These are phyloP conservation scores for Speoplatyrhinus poulsoni DNA, from an alignment of 2,113 vertebrate species.

Conservation along the genomic window DNA sequence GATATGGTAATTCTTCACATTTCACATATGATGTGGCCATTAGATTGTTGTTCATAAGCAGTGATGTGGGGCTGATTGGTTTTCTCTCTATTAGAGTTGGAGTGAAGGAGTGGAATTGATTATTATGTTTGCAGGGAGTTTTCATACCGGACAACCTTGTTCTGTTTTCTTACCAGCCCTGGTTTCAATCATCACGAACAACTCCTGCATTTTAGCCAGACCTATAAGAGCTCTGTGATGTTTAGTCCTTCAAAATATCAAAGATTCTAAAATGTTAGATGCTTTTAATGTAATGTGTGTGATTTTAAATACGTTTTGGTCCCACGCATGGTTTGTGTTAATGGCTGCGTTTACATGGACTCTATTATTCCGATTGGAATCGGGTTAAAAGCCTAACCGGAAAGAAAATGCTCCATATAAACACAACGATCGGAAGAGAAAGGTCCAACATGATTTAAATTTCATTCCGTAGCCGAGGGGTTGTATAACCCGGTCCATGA, in stretches of 20 bases:
- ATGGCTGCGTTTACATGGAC: too few species aligned
- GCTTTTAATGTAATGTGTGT: neutral
- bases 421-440: too few species aligned
- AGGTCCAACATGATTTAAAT: too few species aligned
- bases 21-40: conserved; percentile 55
- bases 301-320: neutral
- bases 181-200: neutral
- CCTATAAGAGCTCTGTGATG: too few species aligned
- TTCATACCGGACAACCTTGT: conserved; percentile 40
- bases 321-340: too few species aligned
- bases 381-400: too few species aligned
- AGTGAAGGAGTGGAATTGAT: conserved; percentile 47
- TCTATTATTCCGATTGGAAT: too few species aligned
- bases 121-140: conserved; percentile 56
- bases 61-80: conserved; percentile 60
- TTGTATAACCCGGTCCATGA: too few species aligned
- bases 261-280: too few species aligned
- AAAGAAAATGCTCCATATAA: too few species aligned
- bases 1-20: conserved; percentile 45
- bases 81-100: conserved; percentile 59
- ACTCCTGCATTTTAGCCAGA: neutral
- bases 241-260: too few species aligned
- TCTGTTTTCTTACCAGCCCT: conserved; percentile 33
- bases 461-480: too few species aligned
- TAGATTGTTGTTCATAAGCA: conserved; percentile 51